A percentile compares a stretch with the other conserved stretches of the same genome.
phyloP scores from a whole-genome alignment of 1,140 invertebrate genomes.

The Hypsibius dujardini region DNA sequence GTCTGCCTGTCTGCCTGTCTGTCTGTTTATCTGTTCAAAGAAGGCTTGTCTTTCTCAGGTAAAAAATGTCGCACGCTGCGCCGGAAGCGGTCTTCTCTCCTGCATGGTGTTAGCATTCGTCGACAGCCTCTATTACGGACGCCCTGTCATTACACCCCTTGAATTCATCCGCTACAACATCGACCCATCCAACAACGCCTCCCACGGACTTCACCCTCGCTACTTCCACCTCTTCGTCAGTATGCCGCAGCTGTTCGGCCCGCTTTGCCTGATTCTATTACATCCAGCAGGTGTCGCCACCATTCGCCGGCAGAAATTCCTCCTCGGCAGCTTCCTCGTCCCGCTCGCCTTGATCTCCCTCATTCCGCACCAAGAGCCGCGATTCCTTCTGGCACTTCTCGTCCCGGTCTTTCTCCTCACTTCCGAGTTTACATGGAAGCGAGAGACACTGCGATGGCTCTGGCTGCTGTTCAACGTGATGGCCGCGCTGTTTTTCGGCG shows the following conservation, averaged over 20 bases:
- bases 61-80: neutral
- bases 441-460: constrained; percentile 33
- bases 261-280: constrained; percentile 42
- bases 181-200: constrained; percentile 50
- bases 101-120: constrained; percentile 47
- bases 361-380: constrained; percentile 75
- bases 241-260: constrained; percentile 61
- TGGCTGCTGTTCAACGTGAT: constrained; percentile 55
- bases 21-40: too few relatives aligned
- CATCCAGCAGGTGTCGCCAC: constrained; percentile 44
- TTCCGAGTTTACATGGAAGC: constrained; percentile 30
- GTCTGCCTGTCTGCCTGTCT: too few relatives aligned
- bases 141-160: constrained; percentile 67
- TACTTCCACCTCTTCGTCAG: constrained; percentile 65
- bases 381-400: constrained; percentile 66
- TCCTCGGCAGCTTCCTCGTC: constrained; percentile 44
- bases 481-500: constrained; percentile 58
- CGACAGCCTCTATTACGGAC: constrained; percentile 65
- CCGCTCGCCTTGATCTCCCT: constrained; percentile 56
- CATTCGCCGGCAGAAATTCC: constrained; percentile 25
- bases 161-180: constrained; percentile 77
- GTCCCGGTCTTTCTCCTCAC: constrained; percentile 58
- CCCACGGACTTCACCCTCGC: constrained; percentile 66
- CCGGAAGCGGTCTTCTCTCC: constrained; percentile 28
- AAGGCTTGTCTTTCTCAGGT: neutral